Percentiles rank a stretch among this genome's conserved stretches.
Evolutionary conservation across 2,113 vertebrate species (phyloP).

Genomic region (Kryptolebias marmoratus): DNA sequence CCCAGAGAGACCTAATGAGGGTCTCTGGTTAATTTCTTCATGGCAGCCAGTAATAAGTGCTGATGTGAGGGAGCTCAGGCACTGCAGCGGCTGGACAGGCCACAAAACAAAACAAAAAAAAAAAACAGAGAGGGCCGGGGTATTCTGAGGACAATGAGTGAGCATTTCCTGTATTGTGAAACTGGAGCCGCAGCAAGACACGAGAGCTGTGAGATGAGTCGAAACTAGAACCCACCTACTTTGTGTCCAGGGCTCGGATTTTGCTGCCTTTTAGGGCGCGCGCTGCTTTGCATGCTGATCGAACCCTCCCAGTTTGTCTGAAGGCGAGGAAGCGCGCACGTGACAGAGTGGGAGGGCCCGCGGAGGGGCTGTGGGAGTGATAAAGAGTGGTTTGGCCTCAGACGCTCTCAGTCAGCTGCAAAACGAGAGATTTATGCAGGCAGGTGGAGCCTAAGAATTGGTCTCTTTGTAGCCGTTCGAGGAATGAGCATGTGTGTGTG

Average conservation of each 20-base stretch:
- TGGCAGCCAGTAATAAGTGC: constrained; percentile 52
- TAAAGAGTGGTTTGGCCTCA: constrained; percentile 58
- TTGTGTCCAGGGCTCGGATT: constrained; percentile 42
- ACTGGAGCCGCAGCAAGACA: constrained; percentile 47
- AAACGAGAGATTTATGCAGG: constrained; percentile 64
- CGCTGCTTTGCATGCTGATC: constrained; percentile 64
- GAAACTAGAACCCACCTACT: constrained; percentile 62
- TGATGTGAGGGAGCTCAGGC: constrained; percentile 56
- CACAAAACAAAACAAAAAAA: neutral
- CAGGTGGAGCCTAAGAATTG: constrained; percentile 79
- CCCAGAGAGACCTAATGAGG: constrained; percentile 54
- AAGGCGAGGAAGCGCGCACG: constrained; percentile 55
- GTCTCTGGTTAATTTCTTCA: constrained; percentile 61
- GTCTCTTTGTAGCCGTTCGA: constrained; percentile 75
- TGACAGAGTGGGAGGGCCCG: constrained; percentile 61
- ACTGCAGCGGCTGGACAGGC: constrained; percentile 58
- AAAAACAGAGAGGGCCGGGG: constrained; percentile 12
- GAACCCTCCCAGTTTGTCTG: constrained; percentile 47
- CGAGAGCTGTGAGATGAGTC: constrained; percentile 47
- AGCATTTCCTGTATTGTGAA: constrained; percentile 69
- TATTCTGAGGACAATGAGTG: constrained; percentile 31
- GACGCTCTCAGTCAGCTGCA: constrained; percentile 71
- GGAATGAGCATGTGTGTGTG: constrained; percentile 69
- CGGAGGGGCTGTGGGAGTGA: constrained; percentile 47
- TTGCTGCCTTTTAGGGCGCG: constrained; percentile 32